Percentiles rank a stretch among this genome's conserved stretches.
These are phyloP conservation scores for Achroia grisella DNA, from an alignment of 1,140 invertebrate species.

Conservation along the genomic window DNA sequence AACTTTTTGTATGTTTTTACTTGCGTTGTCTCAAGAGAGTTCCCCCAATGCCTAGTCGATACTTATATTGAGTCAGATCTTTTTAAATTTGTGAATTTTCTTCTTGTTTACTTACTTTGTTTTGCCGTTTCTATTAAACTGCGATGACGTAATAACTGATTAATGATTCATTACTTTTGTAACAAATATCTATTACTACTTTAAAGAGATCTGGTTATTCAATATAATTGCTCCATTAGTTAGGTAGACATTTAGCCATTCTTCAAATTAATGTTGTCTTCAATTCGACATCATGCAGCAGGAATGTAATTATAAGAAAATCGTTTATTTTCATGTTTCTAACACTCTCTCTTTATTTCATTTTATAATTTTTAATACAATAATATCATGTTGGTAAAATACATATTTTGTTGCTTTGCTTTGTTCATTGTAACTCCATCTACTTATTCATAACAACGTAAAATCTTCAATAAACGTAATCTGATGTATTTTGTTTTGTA, in stretches of 20 bases:
- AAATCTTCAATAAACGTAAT: too few relatives aligned
- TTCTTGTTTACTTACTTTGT: constrained; percentile 11
- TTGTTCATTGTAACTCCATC: too few relatives aligned
- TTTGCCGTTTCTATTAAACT: constrained; percentile 1
- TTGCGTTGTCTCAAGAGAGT: constrained; percentile 54
- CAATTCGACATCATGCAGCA: constrained; percentile 50
- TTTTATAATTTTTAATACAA: too few relatives aligned
- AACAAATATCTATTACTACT: too few relatives aligned
- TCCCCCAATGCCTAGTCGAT: constrained; percentile 62
- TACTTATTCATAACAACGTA: too few relatives aligned
- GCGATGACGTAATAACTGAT: constrained; percentile 6
- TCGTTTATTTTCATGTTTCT: too few relatives aligned
- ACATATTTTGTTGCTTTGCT: too few relatives aligned
- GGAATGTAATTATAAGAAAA: too few relatives aligned
- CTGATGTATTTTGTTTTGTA: too few relatives aligned
- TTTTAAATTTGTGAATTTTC: constrained; percentile 37
- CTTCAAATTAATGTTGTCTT: constrained; percentile 52
- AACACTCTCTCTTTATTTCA: too few relatives aligned
- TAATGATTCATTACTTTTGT: background rate
- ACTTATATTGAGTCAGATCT: constrained; percentile 39
- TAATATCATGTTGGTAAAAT: too few relatives aligned
- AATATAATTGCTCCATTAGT: constrained; percentile 65
- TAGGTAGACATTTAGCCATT: constrained; percentile 65
- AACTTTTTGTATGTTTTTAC: constrained; percentile 34
- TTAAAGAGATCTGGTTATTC: constrained; percentile 57